Base-by-base conservation (phyloP, 2,888 invertebrate species). In the Buathra laborator region DNA sequence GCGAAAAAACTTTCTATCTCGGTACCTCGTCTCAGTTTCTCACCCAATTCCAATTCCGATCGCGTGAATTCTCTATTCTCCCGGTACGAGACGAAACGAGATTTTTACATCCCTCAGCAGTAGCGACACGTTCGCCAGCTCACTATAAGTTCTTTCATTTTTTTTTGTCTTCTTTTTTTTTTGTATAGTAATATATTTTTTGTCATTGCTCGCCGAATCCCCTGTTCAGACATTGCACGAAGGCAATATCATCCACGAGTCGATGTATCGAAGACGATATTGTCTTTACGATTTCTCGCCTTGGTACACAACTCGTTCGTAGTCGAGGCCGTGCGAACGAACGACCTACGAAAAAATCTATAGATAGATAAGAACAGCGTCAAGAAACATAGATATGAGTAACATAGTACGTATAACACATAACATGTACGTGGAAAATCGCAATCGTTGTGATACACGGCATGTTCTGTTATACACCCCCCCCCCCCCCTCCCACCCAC, bases 221-320 rank as follows among this genome's bases (percentile, higher is more conserved):
- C 51, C 72, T 37, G 37, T 37, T 72, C 56, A 43, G 64, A 46
- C 46, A 67, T 48, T 56, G 24, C 44, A 43, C 72, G 56, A 67
- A 56, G 53, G 72, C 72, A 81, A 74, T 81, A 74, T 67, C 64
- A 67, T 72, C 67, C 74, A 59, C 67, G 43, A 59, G 44, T 56
- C 66, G 66, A 67, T 81, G 46, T 37, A 74, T 29, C 74, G 19
- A 37, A 74, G 80, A 81, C 72, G 67, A 74, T 81, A 81, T 84
- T 77, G 84, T 81, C 77, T 84, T 81, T 77, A 77, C 81, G 81
- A 81, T 81, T 84, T 71, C 67, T 67, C 48, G 37, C 14, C 51
- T 37, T 62, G 16, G 66, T 74, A 74, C 37, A 67, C 56, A 24
- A 74, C 53, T 59, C 64, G 16, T 48, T 46, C 44, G 29, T 12